These are phyloP conservation scores for Pseudomyrmex pallidus DNA, from an alignment of 1,140 invertebrate species.

Conservation along the genomic window DNA sequence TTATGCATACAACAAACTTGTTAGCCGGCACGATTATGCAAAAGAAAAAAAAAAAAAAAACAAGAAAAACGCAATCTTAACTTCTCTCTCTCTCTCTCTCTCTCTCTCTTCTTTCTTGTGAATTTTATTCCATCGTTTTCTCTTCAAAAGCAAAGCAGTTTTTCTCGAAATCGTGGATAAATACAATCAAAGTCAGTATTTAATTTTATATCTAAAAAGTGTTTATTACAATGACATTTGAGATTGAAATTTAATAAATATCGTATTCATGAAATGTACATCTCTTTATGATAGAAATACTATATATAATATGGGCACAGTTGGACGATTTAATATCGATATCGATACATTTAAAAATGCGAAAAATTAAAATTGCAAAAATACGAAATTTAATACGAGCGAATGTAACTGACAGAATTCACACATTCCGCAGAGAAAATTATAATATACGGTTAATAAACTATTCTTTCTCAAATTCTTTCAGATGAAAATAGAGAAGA, in stretches of 20 bases:
- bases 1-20: conserved; percentile 62
- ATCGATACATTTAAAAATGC: conserved; percentile 4
- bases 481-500: conserved; percentile 12
- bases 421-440: not conserved
- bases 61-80: conserved; percentile 49
- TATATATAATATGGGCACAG: not conserved
- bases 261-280: not conserved
- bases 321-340: conserved; percentile 9
- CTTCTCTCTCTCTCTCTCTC: conserved; percentile 30
- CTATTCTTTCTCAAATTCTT: not conserved
- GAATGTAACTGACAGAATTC: conserved; percentile 17
- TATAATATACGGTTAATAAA: not conserved
- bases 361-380: not conserved
- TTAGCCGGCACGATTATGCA: conserved; percentile 23
- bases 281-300: conserved; percentile 6
- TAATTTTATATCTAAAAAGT: conserved; percentile 5
- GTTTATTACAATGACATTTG: conserved; percentile 7
- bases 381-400: conserved; percentile 6
- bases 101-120: not conserved
- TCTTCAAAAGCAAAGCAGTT: conserved; percentile 21
- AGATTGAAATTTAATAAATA: not conserved
- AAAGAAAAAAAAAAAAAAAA: conserved; percentile 36
- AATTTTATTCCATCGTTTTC: conserved; percentile 37
- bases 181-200: not conserved
- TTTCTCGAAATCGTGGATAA: not conserved